These are phyloP conservation scores for Gymnothorax reevesii DNA, from an alignment of 2,797 vertebrate species.

Conservation along the genomic window DNA sequence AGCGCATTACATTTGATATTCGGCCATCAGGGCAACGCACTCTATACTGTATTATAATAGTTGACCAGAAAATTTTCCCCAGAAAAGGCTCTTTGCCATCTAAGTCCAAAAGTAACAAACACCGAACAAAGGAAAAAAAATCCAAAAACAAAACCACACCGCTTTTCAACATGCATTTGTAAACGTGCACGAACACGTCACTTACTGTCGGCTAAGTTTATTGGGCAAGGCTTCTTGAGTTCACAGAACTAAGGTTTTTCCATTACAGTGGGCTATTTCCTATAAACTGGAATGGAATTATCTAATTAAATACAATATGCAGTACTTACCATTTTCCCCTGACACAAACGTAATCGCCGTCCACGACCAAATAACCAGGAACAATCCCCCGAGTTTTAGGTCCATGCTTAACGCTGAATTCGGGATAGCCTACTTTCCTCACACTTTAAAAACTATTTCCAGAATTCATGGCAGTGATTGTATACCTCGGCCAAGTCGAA, in stretches of 20 bases:
- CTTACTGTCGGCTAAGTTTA: too few species aligned
- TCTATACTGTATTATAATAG: too few species aligned
- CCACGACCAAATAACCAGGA: neutral
- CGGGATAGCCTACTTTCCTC: neutral
- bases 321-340: neutral
- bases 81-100: neutral
- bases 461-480: neutral
- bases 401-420: neutral
- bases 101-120: too few species aligned
- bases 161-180: too few species aligned
- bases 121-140: too few species aligned
- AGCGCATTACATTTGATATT: too few species aligned
- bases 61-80: neutral
- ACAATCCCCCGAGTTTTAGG: neutral
- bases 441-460: neutral
- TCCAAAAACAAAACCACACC: too few species aligned
- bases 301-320: neutral
- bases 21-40: too few species aligned
- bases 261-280: too few species aligned
- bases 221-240: too few species aligned
- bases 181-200: too few species aligned
- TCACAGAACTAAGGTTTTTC: too few species aligned
- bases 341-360: neutral
- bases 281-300: neutral
- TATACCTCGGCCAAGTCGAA: neutral